Evolutionary conservation across 1,140 invertebrate genomes (phyloP), one percentile per base, ranked within the genome.

Genomic region (Sycophila sp.): DNA sequence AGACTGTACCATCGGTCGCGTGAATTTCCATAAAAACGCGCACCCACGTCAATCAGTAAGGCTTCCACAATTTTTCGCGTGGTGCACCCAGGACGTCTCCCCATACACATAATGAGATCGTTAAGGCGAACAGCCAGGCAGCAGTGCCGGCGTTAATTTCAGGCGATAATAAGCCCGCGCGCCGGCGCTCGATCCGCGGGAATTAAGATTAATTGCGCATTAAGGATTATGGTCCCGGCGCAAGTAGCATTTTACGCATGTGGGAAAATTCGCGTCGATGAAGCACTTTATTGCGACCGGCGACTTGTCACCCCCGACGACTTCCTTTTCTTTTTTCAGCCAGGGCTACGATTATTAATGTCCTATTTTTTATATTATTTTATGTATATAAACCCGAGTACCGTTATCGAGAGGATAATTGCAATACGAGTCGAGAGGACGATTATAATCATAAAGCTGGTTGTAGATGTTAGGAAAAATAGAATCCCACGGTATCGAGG

Each of bases 161-260:
- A 4, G 2, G 26, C 58, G 34, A 7, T 66, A 66, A 66, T 34
- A 56, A 66, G 22, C 42, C 42, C 13, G 42, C 19, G 0, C 59
- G 42, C 17, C 6, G n/a, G 10, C 42, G 17, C 42, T 40, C 38
- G n/a, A 40, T 15, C 38, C 3, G 34, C 17, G 32, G 63, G 49
- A 64, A 55, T 66, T 56, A 56, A 56, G 64, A 66, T 66, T 56
- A 66, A 66, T 66, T 56, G 51, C 51, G 36, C 22, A 56, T 66
- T 56, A 56, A 55, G 40, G 64, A 45, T 45, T 11, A n/a, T 17
- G 38, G 17, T 28, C 40, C 28, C 7, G n/a, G 1, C 2, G 30
- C 42, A 53, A 53, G 36, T 53, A 63, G 22, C 7, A 13, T 38
- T 15, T 2, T 4, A 8, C 15, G 8, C 17, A 17, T 34, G 32